Percentiles rank a stretch among this genome's conserved stretches.
These are phyloP conservation scores for Tholera decimalis DNA, from an alignment of 2,888 invertebrate genomes.

Conservation along the genomic window DNA sequence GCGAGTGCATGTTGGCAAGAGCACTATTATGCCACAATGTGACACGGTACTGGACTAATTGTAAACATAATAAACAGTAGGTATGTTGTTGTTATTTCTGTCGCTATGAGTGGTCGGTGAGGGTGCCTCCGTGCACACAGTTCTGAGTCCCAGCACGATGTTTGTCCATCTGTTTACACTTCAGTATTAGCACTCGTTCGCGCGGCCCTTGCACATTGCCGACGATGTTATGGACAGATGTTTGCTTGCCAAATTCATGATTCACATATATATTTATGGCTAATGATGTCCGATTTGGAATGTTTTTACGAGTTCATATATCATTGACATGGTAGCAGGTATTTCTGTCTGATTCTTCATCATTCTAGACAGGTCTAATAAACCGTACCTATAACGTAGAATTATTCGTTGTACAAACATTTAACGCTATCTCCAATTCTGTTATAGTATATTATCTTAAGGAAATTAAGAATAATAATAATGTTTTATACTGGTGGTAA, in stretches of 20 bases:
- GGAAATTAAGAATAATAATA: too few relatives aligned
- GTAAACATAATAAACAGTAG: slow-evolving; percentile 73
- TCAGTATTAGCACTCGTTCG: slow-evolving; percentile 57
- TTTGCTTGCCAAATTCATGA: slow-evolving; percentile 85
- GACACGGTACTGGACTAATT: slow-evolving; percentile 85
- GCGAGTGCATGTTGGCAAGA: slow-evolving; percentile 85
- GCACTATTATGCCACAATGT: slow-evolving; percentile 76
- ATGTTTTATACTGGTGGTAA: too few relatives aligned
- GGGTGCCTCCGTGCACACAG: slow-evolving; percentile 23
- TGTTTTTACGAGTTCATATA: slow-evolving; percentile 60
- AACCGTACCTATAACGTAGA: neutral
- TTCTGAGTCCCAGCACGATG: slow-evolving; percentile 13
- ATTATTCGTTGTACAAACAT: neutral
- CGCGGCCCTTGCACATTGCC: slow-evolving; percentile 75
- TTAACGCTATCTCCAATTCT: neutral
- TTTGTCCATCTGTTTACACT: slow-evolving; percentile 62
- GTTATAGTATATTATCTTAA: too few relatives aligned
- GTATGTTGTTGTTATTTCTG: slow-evolving; percentile 75
- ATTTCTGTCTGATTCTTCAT: slow-evolving; percentile 48
- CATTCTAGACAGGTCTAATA: slow-evolving; percentile 26
- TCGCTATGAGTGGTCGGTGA: slow-evolving; percentile 66
- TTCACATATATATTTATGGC: slow-evolving; percentile 79
- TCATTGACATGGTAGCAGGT: slow-evolving; percentile 51
- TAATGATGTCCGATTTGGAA: slow-evolving; percentile 78
- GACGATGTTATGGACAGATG: slow-evolving; percentile 74